These are phyloP conservation scores for Salmo trutta DNA, from an alignment of 2,797 vertebrate species.

Conservation along the genomic window DNA sequence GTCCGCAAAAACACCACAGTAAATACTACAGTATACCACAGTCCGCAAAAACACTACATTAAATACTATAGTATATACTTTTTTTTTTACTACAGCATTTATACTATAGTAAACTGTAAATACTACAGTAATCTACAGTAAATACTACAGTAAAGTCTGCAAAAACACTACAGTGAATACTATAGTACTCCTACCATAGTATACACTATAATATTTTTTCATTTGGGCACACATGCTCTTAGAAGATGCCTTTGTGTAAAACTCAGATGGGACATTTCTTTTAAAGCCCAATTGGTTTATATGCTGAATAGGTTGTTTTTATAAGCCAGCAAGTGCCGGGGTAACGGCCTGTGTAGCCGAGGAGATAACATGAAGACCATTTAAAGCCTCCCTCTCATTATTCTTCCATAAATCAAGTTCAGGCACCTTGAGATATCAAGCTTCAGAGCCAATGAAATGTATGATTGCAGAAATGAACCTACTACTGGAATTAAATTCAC, in stretches of 20 bases:
- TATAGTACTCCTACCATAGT: too few relatives aligned
- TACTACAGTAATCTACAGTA: too few relatives aligned
- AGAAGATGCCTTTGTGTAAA: neutral
- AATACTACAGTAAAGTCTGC: too few relatives aligned
- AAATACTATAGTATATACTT: too few relatives aligned
- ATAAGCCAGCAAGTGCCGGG: slow-evolving; percentile 25
- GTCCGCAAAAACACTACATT: too few relatives aligned
- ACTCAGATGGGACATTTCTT: neutral
- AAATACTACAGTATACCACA: too few relatives aligned
- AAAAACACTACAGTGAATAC: too few relatives aligned
- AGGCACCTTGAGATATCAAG: slow-evolving; percentile 25
- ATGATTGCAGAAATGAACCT: slow-evolving; percentile 13
- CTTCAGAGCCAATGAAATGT: slow-evolving; percentile 27
- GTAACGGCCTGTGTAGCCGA: slow-evolving; percentile 20
- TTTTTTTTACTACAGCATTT: too few relatives aligned
- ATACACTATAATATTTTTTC: too few relatives aligned
- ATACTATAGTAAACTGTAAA: too few relatives aligned
- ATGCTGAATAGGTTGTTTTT: slow-evolving; percentile 26
- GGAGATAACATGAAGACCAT: slow-evolving; percentile 38
- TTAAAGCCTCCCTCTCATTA: slow-evolving; percentile 38
- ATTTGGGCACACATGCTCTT: neutral
- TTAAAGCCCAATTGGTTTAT: slow-evolving; percentile 11
- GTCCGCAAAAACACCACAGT: too few relatives aligned
- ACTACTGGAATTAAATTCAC: slow-evolving; percentile 9
- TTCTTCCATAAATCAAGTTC: slow-evolving; percentile 39